Base-by-base conservation (phyloP, 2,113 vertebrate genomes). In the Lipophrys pholis region DNA sequence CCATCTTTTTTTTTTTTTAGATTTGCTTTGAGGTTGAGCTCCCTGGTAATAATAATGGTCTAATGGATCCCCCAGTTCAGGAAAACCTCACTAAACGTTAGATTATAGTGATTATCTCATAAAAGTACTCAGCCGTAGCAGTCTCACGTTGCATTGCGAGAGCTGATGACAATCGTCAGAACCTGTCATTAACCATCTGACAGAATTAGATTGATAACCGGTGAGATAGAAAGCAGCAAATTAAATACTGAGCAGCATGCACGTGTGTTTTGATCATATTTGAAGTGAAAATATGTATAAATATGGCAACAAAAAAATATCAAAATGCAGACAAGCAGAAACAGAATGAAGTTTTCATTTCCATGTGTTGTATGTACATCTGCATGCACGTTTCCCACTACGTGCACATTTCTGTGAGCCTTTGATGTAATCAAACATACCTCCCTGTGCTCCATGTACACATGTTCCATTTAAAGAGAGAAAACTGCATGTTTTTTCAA, bases 401-500 rank as follows among this genome's bases (percentile, higher is more conserved):
- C 12, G 3, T 11, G 43, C n/a, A 43, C 15, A 56, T 15, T 10
- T 2, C 21, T 4, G 51, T 17, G 7, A 11, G n/a, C 7, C 39
- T 51, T 51, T 39, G 36, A 39, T 14, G n/a, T 14, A 40, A 10
- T 16, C 36, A 17, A 15, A 46, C 15, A 35, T 10, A 42, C 12
- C 50, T 8, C 30, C 7, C 60, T 52, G 14, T 7, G 14, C 12
- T 15, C 42, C 21, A 58, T 56, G 17, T 16, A 35, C 9, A 59
- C 35, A 30, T 59, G 55, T 56, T 73, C 7, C 16, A 11, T 5
- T 6, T 11, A 62, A 83, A 82, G 54, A 48, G 30, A 49, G 30
- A 69, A 77, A 17, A 43, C 21, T 54, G 40, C 11, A 67, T 60
- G 70, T 50, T 3, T 82, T 70, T 62, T 68, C 30, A 1, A 81